Conservation (phyloP, 2,888 invertebrate genomes). For the Megalurothrips usitatus region DNA sequence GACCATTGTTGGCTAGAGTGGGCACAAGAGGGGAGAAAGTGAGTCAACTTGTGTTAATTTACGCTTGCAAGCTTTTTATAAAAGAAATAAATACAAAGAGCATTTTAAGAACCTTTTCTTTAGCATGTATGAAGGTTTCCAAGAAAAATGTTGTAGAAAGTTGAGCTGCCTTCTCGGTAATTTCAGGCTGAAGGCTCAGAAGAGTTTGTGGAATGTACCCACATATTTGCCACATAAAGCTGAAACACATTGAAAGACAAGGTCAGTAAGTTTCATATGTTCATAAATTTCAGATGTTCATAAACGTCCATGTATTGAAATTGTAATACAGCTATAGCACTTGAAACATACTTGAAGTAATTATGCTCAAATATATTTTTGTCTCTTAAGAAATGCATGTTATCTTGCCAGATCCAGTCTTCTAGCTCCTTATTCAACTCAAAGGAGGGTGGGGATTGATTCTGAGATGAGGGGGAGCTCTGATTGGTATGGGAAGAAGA, state of each 20-base stretch:
- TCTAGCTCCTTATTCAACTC: slow-evolving; percentile 74
- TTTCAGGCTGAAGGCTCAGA: slow-evolving; percentile 68
- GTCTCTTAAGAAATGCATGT: slow-evolving; percentile 90
- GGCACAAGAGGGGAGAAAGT: slow-evolving; percentile 27
- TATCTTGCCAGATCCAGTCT: slow-evolving; percentile 97
- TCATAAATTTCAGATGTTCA: no score
- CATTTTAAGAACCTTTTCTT: slow-evolving; percentile 87
- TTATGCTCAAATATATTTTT: slow-evolving; percentile 95
- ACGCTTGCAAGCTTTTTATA: background rate
- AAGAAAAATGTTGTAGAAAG: slow-evolving; percentile 91
- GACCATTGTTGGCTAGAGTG: slow-evolving; percentile 80
- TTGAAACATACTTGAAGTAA: slow-evolving; percentile 74
- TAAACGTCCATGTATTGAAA: slow-evolving; percentile 19
- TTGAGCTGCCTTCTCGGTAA: slow-evolving; percentile 80
- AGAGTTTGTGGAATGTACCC: slow-evolving; percentile 88
- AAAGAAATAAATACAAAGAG: slow-evolving; percentile 42
- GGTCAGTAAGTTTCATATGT: background rate
- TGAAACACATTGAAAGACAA: slow-evolving; percentile 45
- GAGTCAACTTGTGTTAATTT: slow-evolving; percentile 27
- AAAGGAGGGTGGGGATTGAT: slow-evolving; percentile 43
- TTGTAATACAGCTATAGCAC: slow-evolving; percentile 18
- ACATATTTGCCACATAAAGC: slow-evolving; percentile 96
- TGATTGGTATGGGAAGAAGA: slow-evolving; percentile 36
- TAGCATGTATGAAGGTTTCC: slow-evolving; percentile 94
- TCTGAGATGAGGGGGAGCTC: slow-evolving; percentile 31